phyloP scores from a whole-genome alignment of 2,888 invertebrate genomes.

The Malthinus seriepunctatus region DNA sequence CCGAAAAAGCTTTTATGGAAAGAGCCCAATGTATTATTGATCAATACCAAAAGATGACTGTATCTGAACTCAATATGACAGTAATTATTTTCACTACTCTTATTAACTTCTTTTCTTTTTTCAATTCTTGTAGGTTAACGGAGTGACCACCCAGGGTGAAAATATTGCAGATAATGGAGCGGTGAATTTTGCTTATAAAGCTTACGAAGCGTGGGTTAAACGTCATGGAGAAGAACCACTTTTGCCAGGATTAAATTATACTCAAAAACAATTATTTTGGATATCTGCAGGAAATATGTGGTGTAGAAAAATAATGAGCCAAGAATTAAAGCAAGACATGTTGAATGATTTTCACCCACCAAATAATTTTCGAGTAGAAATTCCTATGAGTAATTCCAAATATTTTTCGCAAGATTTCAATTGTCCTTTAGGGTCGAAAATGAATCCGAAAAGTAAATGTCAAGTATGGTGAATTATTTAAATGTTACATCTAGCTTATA shows the following conservation, averaged over 20 bases:
- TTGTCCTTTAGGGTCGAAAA: slow-evolving; percentile 59
- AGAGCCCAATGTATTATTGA: slow-evolving; percentile 86
- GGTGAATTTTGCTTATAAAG: slow-evolving; percentile 78
- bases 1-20: slow-evolving; percentile 7
- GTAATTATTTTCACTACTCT: slow-evolving; percentile 53
- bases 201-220: slow-evolving; percentile 74
- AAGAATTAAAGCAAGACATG: slow-evolving; percentile 67
- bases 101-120: background rate
- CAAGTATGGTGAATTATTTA: slow-evolving; percentile 59
- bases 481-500: too few relatives aligned
- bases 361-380: slow-evolving; percentile 61
- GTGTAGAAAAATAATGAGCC: slow-evolving; percentile 77
- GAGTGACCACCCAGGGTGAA: slow-evolving; percentile 87
- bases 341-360: slow-evolving; percentile 73
- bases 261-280: slow-evolving; percentile 77
- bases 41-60: slow-evolving; percentile 86
- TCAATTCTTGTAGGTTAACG: slow-evolving; percentile 70
- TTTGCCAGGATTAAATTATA: slow-evolving; percentile 71
- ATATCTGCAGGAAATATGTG: slow-evolving; percentile 81
- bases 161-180: slow-evolving; percentile 94
- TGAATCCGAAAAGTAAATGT: slow-evolving; percentile 63
- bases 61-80: slow-evolving; percentile 71
- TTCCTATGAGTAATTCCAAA: slow-evolving; percentile 62
- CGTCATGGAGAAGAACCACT: slow-evolving; percentile 59
- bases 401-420: slow-evolving; percentile 65